Conservation (phyloP, 2,113 vertebrate genomes). For the Cygnus atratus region DNA sequence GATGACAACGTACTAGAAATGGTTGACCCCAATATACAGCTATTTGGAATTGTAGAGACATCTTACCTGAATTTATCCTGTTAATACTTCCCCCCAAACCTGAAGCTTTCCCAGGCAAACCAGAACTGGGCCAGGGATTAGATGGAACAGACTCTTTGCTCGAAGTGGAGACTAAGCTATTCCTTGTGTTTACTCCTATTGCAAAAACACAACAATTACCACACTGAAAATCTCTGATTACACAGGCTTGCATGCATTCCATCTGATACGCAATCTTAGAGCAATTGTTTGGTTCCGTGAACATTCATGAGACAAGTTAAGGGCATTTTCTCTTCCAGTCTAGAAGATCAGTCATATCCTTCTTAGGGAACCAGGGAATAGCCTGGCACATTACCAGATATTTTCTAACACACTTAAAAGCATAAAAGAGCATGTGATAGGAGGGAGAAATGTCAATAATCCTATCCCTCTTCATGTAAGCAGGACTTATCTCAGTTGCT, state of each 20-base stretch:
- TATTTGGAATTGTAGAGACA: background rate
- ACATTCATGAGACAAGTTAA: background rate
- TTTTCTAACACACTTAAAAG: background rate
- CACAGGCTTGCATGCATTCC: background rate
- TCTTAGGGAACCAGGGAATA: background rate
- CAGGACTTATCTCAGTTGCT: background rate
- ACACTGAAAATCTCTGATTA: background rate
- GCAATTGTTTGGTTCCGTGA: background rate
- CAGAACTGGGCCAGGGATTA: slow-evolving; percentile 82
- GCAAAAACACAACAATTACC: background rate
- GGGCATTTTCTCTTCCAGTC: background rate
- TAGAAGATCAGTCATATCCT: background rate
- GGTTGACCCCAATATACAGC: background rate
- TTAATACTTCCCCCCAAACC: slow-evolving; percentile 75
- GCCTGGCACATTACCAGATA: background rate
- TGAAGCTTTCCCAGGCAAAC: slow-evolving; percentile 77
- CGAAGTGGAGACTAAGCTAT: slow-evolving; percentile 77
- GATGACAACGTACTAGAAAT: background rate
- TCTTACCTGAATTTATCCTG: slow-evolving; percentile 86
- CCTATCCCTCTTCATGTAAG: background rate
- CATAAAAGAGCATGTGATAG: background rate
- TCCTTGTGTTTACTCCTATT: slow-evolving; percentile 88
- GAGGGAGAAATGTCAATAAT: background rate
- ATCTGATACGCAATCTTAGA: background rate
- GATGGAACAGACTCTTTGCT: slow-evolving; percentile 80